These are phyloP conservation scores for Tachycineta bicolor DNA, from an alignment of 2,113 vertebrate genomes.

Conservation along the genomic window DNA sequence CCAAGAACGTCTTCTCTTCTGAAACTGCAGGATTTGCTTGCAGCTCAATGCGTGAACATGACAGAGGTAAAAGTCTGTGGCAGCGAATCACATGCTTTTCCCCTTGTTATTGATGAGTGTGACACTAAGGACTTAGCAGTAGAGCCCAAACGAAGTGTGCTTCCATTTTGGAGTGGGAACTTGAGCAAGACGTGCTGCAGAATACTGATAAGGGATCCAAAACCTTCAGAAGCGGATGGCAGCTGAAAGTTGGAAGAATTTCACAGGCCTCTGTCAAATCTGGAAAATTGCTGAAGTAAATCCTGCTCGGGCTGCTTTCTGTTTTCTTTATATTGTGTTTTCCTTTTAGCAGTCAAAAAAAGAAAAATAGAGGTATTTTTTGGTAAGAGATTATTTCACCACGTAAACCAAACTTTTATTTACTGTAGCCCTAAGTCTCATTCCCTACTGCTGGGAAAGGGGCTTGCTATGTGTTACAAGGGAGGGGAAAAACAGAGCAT, in stretches of 20 bases:
- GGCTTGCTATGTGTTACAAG: background rate
- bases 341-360: background rate
- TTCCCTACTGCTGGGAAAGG: background rate
- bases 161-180: background rate
- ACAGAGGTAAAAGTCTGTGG: background rate
- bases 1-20: background rate
- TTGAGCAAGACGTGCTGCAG: background rate
- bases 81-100: background rate
- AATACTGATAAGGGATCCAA: background rate
- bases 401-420: background rate
- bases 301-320: background rate
- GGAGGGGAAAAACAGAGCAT: background rate
- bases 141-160: background rate
- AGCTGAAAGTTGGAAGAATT: background rate
- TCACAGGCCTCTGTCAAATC: background rate
- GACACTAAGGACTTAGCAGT: background rate
- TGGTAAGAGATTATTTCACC: background rate
- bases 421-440: background rate
- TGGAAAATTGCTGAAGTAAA: background rate
- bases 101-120: background rate
- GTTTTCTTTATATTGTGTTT: background rate
- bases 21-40: background rate
- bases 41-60: background rate
- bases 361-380: background rate
- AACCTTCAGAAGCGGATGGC: background rate